Evolutionary conservation across 2,113 vertebrate species (phyloP).

Genomic region (Ictalurus furcatus): DNA sequence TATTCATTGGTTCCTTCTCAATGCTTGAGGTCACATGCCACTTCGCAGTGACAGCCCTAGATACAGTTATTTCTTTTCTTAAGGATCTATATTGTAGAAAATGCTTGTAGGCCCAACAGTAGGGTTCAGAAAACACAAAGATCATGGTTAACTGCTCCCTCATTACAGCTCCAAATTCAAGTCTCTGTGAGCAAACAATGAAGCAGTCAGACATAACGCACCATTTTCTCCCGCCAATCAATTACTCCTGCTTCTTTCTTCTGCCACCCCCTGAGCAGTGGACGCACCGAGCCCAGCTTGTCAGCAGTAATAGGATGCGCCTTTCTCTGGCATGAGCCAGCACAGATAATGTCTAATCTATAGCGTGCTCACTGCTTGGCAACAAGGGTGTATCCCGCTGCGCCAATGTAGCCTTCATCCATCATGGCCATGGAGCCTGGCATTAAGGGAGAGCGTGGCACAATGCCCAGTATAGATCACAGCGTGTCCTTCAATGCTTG

Average conservation of each 20-base stretch:
- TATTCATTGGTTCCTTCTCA: not conserved
- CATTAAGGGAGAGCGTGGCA: conserved; percentile 35
- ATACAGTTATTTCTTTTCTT: not conserved
- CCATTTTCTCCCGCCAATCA: conserved; percentile 43
- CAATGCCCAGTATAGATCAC: conserved; percentile 29
- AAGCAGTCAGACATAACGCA: conserved; percentile 33
- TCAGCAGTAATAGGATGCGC: conserved; percentile 42
- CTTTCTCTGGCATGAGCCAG: conserved; percentile 37
- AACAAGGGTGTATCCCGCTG: conserved; percentile 41
- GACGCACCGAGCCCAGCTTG: conserved; percentile 21
- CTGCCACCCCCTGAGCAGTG: conserved; percentile 24
- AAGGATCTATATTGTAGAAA: conserved; percentile 30
- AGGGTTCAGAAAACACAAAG: conserved; percentile 26
- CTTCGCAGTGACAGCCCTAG: conserved; percentile 15
- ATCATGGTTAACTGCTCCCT: conserved; percentile 42
- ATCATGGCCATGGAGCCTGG: conserved; percentile 43
- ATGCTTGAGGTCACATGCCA: conserved; percentile 9
- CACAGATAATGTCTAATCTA: conserved; percentile 52
- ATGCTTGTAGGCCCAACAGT: conserved; percentile 27
- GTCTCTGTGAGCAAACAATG: conserved; percentile 49
- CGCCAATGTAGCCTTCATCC: conserved; percentile 38
- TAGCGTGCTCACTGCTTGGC: conserved; percentile 44
- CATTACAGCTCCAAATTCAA: conserved; percentile 40
- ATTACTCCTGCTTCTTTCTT: conserved; percentile 45
- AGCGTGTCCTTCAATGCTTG: conserved; percentile 34